Conservation (phyloP, 2,113 vertebrate genomes). For the Scatophagus argus region DNA sequence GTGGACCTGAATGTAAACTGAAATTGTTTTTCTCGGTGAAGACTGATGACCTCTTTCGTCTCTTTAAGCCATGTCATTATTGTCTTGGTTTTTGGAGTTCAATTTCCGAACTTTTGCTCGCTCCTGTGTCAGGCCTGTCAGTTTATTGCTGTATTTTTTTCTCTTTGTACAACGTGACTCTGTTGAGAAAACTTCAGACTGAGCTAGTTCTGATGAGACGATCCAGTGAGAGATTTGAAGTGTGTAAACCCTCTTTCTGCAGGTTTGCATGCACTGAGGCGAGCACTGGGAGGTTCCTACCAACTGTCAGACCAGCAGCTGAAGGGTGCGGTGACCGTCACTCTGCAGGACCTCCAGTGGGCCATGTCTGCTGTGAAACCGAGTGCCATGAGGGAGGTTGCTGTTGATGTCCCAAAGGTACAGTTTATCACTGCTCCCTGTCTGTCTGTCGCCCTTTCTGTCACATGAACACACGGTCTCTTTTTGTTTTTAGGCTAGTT, state of each 20-base stretch:
- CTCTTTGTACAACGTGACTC: not conserved
- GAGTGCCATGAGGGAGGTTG: conserved; percentile 98
- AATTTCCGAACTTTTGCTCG: not conserved
- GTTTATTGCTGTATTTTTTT: not conserved
- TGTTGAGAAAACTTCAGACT: not conserved
- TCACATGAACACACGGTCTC: too few species aligned
- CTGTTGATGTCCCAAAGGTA: conserved; percentile 96
- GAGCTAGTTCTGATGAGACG: not conserved
- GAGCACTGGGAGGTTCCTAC: conserved; percentile 78
- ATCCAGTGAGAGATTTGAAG: not conserved
- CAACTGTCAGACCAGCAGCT: conserved; percentile 83
- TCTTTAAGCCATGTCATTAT: not conserved
- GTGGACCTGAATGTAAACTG: not conserved
- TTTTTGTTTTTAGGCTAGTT: not conserved
- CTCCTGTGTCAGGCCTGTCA: not conserved
- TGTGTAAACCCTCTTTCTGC: conserved; percentile 15
- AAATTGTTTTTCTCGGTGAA: not conserved
- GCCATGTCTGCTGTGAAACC: conserved; percentile 92
- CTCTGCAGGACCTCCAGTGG: conserved; percentile 90
- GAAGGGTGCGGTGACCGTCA: conserved; percentile 86
- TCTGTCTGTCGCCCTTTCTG: not conserved
- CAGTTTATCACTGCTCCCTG: accelerated
- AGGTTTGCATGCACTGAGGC: conserved; percentile 90
- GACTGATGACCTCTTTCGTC: not conserved
- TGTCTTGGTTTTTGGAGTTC: not conserved